These are phyloP conservation scores for Arbacia lixula DNA, from an alignment of 53 echinoderm and acorn worm genomes.

Conservation along the genomic window DNA sequence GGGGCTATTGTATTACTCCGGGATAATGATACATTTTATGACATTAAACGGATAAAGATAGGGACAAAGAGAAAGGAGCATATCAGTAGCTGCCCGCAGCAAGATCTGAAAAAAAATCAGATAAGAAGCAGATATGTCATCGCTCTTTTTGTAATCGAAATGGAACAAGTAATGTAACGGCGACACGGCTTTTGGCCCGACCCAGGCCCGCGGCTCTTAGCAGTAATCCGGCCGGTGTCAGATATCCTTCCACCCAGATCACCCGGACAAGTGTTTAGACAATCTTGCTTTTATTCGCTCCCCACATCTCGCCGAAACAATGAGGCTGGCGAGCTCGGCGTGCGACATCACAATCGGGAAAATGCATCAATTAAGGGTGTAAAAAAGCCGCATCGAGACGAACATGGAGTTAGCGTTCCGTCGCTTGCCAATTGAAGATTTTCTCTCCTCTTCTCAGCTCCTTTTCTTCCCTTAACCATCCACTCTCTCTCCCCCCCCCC, in stretches of 20 bases:
- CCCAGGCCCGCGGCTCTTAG: conserved; percentile 9
- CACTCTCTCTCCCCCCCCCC: no score
- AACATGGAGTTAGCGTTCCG: conserved; percentile 43
- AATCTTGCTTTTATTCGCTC: conserved; percentile 47
- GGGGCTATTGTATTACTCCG: no score
- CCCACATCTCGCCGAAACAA: conserved; percentile 30
- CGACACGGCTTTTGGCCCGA: background rate
- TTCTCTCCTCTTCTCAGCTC: background rate
- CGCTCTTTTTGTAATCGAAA: conserved; percentile 32
- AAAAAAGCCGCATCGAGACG: conserved; percentile 47
- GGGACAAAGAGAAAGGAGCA: conserved; percentile 10
- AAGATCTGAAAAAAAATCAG: no score
- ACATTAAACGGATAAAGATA: conserved; percentile 4
- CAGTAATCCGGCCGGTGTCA: conserved; percentile 40
- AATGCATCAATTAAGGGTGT: conserved; percentile 59
- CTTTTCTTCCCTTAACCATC: no score
- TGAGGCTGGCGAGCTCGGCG: conserved; percentile 14
- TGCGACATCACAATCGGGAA: conserved; percentile 50
- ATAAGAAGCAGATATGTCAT: conserved; percentile 36
- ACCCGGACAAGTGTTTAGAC: conserved; percentile 58
- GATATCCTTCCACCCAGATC: conserved; percentile 17
- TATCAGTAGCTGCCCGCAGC: conserved; percentile 2
- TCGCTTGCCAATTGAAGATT: conserved; percentile 46
- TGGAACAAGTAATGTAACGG: conserved; percentile 34
- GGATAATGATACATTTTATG: no score